A percentile compares a stretch with the other conserved stretches of the same genome.
Conservation (phyloP, 2,888 invertebrate species). For the Leptinotarsa peninsularis region DNA sequence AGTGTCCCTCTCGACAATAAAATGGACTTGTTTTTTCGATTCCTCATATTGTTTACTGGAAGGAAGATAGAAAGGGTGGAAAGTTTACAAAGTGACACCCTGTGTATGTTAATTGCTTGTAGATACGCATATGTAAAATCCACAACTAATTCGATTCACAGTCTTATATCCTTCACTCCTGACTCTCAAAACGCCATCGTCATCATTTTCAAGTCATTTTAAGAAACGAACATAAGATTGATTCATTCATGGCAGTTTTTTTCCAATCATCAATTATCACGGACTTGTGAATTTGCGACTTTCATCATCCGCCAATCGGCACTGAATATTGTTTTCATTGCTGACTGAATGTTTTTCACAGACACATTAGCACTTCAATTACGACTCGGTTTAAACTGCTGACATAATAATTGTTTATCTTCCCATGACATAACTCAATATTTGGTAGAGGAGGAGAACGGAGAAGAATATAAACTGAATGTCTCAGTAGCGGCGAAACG, state of each 20-base stretch:
- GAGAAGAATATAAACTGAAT: background rate
- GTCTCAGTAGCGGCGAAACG: background rate
- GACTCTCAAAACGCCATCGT: no score
- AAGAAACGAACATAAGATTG: no score
- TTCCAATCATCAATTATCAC: slow-evolving; percentile 19
- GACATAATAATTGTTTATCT: slow-evolving; percentile 17
- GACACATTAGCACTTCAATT: slow-evolving; percentile 12
- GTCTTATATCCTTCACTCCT: no score
- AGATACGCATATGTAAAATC: no score
- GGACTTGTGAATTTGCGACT: background rate
- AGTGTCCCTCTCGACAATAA: no score
- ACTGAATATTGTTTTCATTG: slow-evolving; percentile 8
- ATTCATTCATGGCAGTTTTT: background rate
- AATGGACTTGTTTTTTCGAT: no score
- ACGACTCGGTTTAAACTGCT: slow-evolving; percentile 9
- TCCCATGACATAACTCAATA: slow-evolving; percentile 11
- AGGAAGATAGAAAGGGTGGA: no score
- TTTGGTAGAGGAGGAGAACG: background rate
- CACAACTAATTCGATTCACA: no score
- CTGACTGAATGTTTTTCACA: slow-evolving; percentile 7
- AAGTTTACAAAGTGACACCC: no score
- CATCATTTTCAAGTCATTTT: no score
- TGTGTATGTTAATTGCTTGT: no score
- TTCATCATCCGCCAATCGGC: background rate
- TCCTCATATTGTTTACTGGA: no score